Base-by-base conservation (phyloP, 2,888 invertebrate species). In the Uropetala carovei region DNA sequence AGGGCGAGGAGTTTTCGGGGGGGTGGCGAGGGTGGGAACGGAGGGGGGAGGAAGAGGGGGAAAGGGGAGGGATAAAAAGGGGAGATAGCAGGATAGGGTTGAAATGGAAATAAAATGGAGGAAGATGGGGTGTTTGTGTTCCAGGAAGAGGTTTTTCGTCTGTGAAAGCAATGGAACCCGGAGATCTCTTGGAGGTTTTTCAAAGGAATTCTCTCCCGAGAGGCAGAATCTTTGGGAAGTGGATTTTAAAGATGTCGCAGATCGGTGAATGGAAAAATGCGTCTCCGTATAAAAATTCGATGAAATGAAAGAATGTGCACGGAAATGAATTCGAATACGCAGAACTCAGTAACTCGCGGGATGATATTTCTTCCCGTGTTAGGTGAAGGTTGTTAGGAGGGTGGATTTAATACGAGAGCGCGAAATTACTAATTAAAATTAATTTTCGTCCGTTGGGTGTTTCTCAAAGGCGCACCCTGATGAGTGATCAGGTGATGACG, bases 261-360 rank as follows among this genome's bases (percentile, higher is more conserved):
- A 30, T 60, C 86, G 86, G 64, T 43, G 89, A 56, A 89, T 64
- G 89, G 89, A 68, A 89, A 43, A 89, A 89, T 68, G 64, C 89
- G 89, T 64, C 30, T 89, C 64, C 89, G 60, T 89, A 89, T 68
- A 89, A 89, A 89, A 89, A 89, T 89, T 89, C 89, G 64, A 89
- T 89, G 64, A 89, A 60, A 43, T 43, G 89, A 68, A 68, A 89
- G 89, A 64, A 89, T 89, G 64, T 64, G 64, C 43, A 43, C 10
- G 64, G 43, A 68, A 64, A 89, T 89, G 89, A 89, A 89, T 64
- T 89, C 89, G 89, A 89, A 89, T 89, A 43, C 89, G 30, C 89
- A 16, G 59, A 27, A 68, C 86, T 86, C 22, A 43, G 18, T 68
- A 64, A 64, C n/a, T 89, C 89, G 18, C 16, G 68, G 64, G 64